These are phyloP conservation scores for Dolichoris vasculosae DNA, from an alignment of 1,140 invertebrate genomes.

Conservation along the genomic window DNA sequence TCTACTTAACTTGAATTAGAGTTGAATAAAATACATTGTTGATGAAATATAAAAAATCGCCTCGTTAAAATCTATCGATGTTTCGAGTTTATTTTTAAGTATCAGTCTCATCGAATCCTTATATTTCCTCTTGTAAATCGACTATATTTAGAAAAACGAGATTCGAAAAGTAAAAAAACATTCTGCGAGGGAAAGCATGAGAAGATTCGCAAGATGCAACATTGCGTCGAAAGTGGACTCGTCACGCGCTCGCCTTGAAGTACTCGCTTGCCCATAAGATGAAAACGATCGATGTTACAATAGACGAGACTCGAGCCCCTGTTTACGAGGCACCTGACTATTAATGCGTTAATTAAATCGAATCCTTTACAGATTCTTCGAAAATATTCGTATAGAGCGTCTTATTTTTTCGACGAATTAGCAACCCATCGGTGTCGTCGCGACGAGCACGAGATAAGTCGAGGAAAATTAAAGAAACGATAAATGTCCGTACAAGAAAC, in stretches of 20 bases:
- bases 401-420: not conserved
- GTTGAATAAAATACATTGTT: too few relatives aligned
- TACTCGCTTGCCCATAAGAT: not conserved
- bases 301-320: not conserved
- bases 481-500: not conserved
- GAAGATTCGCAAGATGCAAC: slow-evolving; percentile 1
- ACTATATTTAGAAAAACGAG: slow-evolving; percentile 3
- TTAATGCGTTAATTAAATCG: slow-evolving; percentile 18
- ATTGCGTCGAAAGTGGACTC: not conserved
- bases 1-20: too few relatives aligned
- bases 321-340: not conserved
- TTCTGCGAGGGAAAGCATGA: not conserved
- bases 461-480: not conserved
- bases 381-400: not conserved
- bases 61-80: not conserved
- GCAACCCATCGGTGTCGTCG: not conserved
- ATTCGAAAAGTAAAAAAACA: not conserved
- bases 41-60: too few relatives aligned
- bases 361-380: not conserved
- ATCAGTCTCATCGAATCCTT: not conserved
- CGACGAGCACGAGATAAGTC: not conserved
- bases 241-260: not conserved
- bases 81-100: slow-evolving; percentile 1
- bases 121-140: slow-evolving; percentile 2
- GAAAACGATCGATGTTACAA: slow-evolving; percentile 9